These are phyloP conservation scores for Episyrphus balteatus DNA, from an alignment of 1,140 invertebrate genomes.

Conservation along the genomic window DNA sequence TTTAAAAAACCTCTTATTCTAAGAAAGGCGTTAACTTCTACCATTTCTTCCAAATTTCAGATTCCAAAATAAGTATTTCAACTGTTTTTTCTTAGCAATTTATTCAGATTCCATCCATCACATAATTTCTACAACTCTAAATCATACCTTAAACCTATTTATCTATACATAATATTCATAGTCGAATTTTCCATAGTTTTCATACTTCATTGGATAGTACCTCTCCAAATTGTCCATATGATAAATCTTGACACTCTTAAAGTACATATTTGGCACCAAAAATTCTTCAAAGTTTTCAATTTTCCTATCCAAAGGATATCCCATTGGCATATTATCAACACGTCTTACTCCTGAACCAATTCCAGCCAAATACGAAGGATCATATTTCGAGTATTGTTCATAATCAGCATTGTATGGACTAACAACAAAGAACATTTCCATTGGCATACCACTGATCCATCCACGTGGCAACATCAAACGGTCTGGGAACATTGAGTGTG, in stretches of 20 bases:
- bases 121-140: no score
- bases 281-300: slow-evolving; percentile 40
- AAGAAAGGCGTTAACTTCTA: no score
- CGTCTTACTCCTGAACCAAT: slow-evolving; percentile 30
- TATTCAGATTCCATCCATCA: no score
- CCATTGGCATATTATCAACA: slow-evolving; percentile 47
- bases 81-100: no score
- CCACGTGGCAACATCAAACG: slow-evolving; percentile 51
- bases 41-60: no score
- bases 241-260: slow-evolving; percentile 47
- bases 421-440: slow-evolving; percentile 47
- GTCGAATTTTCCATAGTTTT: slow-evolving; percentile 7
- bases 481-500: slow-evolving; percentile 46
- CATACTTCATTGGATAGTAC: slow-evolving; percentile 5
- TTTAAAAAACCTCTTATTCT: no score
- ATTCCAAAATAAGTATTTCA: no score
- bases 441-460: slow-evolving; percentile 45
- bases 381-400: slow-evolving; percentile 28
- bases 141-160: no score
- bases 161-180: background rate
- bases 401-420: slow-evolving; percentile 36
- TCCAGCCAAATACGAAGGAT: slow-evolving; percentile 26
- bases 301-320: slow-evolving; percentile 55
- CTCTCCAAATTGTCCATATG: slow-evolving; percentile 34
- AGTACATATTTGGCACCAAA: slow-evolving; percentile 45